Conservation (phyloP, 2,113 vertebrate species). For the Hemiprocne comata region DNA sequence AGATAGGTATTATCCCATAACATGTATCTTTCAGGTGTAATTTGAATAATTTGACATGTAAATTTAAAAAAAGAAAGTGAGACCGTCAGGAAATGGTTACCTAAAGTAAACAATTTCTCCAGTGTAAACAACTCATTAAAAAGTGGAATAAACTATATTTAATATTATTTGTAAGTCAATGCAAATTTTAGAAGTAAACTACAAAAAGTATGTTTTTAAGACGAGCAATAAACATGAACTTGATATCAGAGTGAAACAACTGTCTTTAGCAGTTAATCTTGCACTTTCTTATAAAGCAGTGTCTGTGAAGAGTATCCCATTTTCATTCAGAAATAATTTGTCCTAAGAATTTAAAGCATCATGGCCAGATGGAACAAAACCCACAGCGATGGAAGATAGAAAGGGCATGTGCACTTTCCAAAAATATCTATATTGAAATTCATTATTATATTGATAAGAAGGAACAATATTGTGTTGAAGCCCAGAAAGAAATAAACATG, state of each 20-base stretch:
- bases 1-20: neutral
- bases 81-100: neutral
- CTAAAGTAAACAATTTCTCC: neutral
- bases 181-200: conserved; percentile 11
- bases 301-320: neutral
- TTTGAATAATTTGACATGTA: conserved; percentile 1
- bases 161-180: neutral
- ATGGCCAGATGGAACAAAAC: neutral
- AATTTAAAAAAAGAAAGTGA: neutral
- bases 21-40: neutral
- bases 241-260: neutral
- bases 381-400: neutral
- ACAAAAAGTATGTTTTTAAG: neutral
- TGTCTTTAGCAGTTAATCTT: neutral
- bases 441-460: neutral
- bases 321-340: neutral
- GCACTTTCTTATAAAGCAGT: neutral
- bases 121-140: neutral
- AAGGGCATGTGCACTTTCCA: neutral
- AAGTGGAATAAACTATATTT: neutral
- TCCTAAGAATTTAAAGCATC: neutral
- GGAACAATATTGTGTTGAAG: neutral
- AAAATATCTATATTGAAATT: neutral
- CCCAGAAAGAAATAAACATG: neutral
- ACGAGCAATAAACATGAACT: neutral